Base-by-base conservation (phyloP, 2,113 vertebrate genomes). In the Lepus timidus region DNA sequence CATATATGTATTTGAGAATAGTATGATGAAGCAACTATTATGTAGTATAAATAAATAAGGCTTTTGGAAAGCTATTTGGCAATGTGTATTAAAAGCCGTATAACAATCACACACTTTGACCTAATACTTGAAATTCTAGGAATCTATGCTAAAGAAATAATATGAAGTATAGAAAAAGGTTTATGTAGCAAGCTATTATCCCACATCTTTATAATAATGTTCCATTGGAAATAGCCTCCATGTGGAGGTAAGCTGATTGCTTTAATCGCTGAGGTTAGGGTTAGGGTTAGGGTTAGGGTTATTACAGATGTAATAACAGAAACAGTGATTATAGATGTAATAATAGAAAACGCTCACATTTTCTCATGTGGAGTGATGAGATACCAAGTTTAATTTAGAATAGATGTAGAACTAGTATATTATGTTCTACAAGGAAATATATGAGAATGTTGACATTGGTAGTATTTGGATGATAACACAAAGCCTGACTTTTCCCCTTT, bases 91-190 rank as follows among this genome's bases (percentile, higher is more conserved):
- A 88, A 58, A 33, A 93, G 20, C 64, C 44, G 89, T 87, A 76
- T 19, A 79, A 25, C 90, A 78, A 80, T 94, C 19, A 81, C 23
- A 6, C 64, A 52, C 49, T 90, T 95, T 85, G 65, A 75, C 85
- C 73, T 68, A 49, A 1, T 92, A 80, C 95, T 92, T 87, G 52
- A 67, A 95, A 4, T 90, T 91, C 92, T 95, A n/a, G 88, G 39
- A 93, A 27, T 95, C 19, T 85, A 20, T 91, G 62, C 88, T 88
- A 90, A 68, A 39, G 68, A 94, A 95, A 91, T 85, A 78, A 79
- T 65, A 36, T 95, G 55, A 64, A 88, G n/a, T 64, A 94, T 51
- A 94, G 94, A 90, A 83, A 68, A 81, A 70, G 6, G n/a, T 95
- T 90, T 87, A 64, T 85, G n/a, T 23, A 44, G 76, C 70, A 68